Conservation (phyloP, 2,888 invertebrate genomes). For the Luffia ferchaultella region DNA sequence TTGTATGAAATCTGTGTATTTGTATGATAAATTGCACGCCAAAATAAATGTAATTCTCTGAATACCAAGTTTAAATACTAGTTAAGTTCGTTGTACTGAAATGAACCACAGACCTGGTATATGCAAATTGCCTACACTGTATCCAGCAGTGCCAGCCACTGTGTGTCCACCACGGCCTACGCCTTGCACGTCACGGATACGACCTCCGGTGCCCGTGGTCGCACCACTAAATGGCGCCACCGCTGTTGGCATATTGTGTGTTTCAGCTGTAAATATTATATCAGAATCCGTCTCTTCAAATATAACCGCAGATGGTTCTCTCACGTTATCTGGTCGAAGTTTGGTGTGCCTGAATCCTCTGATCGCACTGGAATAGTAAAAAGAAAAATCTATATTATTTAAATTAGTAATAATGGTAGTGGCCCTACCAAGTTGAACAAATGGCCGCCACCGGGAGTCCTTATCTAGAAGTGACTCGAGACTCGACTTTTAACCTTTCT, state of each 20-base stretch:
- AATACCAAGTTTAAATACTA: too few species aligned
- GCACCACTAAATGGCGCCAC: constrained; percentile 98
- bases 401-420: too few species aligned
- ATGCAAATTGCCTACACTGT: constrained; percentile 91
- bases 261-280: constrained; percentile 97
- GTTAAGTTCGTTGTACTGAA: too few species aligned
- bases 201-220: constrained; percentile 96
- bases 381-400: not conserved
- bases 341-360: constrained; percentile 78
- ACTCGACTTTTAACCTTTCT: too few species aligned
- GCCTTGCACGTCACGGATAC: constrained; percentile 93
- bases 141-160: constrained; percentile 96
- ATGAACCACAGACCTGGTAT: constrained; percentile 91
- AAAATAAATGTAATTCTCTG: too few species aligned
- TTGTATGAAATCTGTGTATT: too few species aligned
- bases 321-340: constrained; percentile 69
- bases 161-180: constrained; percentile 94
- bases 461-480: too few species aligned
- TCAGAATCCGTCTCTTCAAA: constrained; percentile 73
- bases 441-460: too few species aligned
- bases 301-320: constrained; percentile 70
- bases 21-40: too few species aligned
- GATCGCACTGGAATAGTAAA: constrained; percentile 75
- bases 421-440: too few species aligned
- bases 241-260: constrained; percentile 98